A percentile compares a stretch with the other conserved stretches of the same genome.
Evolutionary conservation across 2,797 vertebrate species (phyloP).

Genomic region (Syngnathus acus): DNA sequence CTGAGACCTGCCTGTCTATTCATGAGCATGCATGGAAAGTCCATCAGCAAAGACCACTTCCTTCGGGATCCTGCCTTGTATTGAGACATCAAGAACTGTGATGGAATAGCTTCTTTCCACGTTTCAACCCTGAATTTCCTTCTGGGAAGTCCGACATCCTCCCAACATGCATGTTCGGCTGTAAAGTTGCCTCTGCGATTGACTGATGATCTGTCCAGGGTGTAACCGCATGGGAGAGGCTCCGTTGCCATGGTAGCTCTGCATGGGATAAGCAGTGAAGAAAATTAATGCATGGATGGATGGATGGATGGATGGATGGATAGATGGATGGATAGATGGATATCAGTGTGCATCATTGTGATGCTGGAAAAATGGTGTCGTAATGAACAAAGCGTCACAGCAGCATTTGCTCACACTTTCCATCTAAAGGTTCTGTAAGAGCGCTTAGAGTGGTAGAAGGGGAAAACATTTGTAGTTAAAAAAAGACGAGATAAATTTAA

Average conservation of each 20-base stretch:
- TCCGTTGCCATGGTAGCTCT: not conserved
- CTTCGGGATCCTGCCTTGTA: not conserved
- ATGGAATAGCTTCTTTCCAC: not conserved
- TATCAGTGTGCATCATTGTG: no score
- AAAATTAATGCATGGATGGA: not conserved
- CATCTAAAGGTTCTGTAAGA: no score
- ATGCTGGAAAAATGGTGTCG: no score
- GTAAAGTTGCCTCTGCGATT: not conserved
- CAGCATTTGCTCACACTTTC: no score
- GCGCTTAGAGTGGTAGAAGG: no score
- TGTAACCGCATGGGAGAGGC: not conserved
- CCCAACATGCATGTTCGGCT: not conserved
- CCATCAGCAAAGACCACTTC: not conserved
- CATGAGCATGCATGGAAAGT: not conserved
- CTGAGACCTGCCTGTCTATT: not conserved
- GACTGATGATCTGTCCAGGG: not conserved
- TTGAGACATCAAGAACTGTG: not conserved
- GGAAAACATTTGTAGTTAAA: no score
- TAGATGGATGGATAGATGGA: not conserved
- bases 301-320: no score
- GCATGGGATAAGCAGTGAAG: not conserved
- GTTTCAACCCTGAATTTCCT: not conserved
- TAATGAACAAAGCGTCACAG: no score
- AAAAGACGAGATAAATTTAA: no score
- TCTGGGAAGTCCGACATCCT: not conserved